A percentile compares a stretch with the other conserved stretches of the same genome.
These are phyloP conservation scores for Pedicia rivosa DNA, from an alignment of 2,888 invertebrate species.

Conservation along the genomic window DNA sequence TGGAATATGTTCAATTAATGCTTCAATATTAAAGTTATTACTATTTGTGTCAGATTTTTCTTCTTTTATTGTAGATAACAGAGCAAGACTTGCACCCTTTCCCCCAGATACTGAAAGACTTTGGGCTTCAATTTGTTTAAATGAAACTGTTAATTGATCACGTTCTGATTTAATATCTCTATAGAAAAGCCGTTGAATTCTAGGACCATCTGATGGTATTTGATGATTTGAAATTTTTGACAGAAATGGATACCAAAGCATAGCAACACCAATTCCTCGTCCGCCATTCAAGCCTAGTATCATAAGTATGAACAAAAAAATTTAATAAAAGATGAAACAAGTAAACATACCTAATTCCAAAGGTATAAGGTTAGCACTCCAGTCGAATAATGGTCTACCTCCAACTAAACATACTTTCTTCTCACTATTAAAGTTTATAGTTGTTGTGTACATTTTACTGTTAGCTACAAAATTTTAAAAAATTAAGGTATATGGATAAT, in stretches of 20 bases:
- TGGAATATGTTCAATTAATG: conserved; percentile 5
- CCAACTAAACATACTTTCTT: conserved; percentile 15
- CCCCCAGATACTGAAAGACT: conserved; percentile 51
- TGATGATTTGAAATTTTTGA: conserved; percentile 13
- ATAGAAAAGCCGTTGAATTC: conserved; percentile 22
- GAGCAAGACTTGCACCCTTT: conserved; percentile 60
- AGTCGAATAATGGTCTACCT: conserved; percentile 22
- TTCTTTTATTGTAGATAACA: conserved; percentile 30
- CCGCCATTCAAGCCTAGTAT: conserved; percentile 21
- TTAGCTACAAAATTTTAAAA: conserved; percentile 13
- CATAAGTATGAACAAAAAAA: conserved; percentile 16
- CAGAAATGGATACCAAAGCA: conserved; percentile 24
- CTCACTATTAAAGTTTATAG: conserved; percentile 13
- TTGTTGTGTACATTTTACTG: conserved; percentile 14
- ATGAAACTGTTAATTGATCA: conserved; percentile 27
- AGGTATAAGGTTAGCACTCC: conserved; percentile 17
- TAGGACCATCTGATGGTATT: neutral
- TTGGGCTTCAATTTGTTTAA: conserved; percentile 34
- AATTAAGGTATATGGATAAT: conserved; percentile 8
- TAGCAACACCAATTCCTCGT: conserved; percentile 27
- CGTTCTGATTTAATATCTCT: conserved; percentile 13
- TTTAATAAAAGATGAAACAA: too few species aligned
- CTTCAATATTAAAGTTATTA: neutral
- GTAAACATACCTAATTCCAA: too few species aligned
- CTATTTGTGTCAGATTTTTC: conserved; percentile 1